Base-by-base conservation (phyloP, 2,888 invertebrate genomes). In the Dexiosoma caninum region DNA sequence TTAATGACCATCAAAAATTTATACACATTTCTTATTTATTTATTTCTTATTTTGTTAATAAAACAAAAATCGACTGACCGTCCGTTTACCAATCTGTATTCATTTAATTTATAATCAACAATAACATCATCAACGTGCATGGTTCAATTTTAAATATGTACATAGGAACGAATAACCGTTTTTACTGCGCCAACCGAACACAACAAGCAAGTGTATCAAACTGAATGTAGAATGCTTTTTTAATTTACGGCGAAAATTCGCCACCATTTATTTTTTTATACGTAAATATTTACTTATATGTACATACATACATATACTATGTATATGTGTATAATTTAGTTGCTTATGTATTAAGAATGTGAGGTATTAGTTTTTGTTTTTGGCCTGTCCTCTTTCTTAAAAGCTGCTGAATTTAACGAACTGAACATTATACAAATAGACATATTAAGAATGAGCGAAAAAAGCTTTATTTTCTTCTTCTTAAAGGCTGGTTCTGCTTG, bases 201-300 rank as follows among this genome's bases (percentile, higher is more conserved):
- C 77, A 77, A 51, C 77, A 67, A 81, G 62, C 67, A 77, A 77
- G 19, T 81, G 62, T 77, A 77, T 53, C 57, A 77, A n/a, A 81
- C 81, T 81, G 30, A 80, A 42, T 53, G 55, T 75, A 60, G 30
- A 30, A 35, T 59, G 51, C 19, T 5, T 60, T 19, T 9, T 55
- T 30, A 69, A 16, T 60, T 79, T 53, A 32, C 59, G 59, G 79
- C 70, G 44, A 67, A 66, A 44, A 16, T 53, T 53, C 72, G 30
- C 10, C 66, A 53, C 42, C 66, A 60, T 53, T 46, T 42, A 42
- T 9, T 62, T 37, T 55, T 60, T 5, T n/a, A n/a, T n/a, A n/a
- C n/a, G n/a, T n/a, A n/a, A n/a, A n/a, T n/a, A n/a, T n/a, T n/a
- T n/a, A n/a, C n/a, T n/a, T n/a, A n/a, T n/a, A n/a, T n/a, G n/a